Conservation (phyloP, 1,140 invertebrate genomes). For the Lasioglossum baleicum region DNA sequence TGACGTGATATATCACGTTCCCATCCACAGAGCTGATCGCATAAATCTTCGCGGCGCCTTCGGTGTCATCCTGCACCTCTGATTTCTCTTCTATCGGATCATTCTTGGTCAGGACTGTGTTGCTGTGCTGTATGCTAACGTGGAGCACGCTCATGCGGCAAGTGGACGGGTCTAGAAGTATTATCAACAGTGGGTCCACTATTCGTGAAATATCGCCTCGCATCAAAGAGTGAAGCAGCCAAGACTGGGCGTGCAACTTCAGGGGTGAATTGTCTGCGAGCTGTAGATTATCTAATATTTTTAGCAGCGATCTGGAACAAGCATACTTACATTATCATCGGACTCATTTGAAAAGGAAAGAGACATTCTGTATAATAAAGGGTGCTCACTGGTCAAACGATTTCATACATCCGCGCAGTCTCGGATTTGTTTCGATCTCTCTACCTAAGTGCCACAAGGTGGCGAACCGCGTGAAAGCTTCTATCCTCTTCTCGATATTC, state of each 20-base stretch:
- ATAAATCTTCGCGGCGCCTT: conserved; percentile 86
- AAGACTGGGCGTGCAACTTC: conserved; percentile 86
- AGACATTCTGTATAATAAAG: not conserved
- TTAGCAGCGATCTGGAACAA: conserved; percentile 83
- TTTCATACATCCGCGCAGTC: conserved; percentile 77
- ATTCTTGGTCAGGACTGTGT: conserved; percentile 77
- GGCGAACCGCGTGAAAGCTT: conserved; percentile 88
- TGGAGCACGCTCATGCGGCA: conserved; percentile 92
- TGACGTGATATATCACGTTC: conserved; percentile 92
- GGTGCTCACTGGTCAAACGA: conserved; percentile 78
- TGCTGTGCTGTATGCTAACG: conserved; percentile 88
- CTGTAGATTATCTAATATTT: conserved; percentile 89
- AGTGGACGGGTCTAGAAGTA: conserved; percentile 90
- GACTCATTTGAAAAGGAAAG: too few relatives aligned
- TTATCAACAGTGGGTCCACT: conserved; percentile 88
- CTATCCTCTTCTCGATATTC: conserved; percentile 81
- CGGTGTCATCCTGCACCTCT: conserved; percentile 76
- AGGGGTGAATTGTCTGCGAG: conserved; percentile 84
- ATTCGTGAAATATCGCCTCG: conserved; percentile 89
- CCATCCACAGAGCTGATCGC: conserved; percentile 93
- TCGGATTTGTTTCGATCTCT: conserved; percentile 80
- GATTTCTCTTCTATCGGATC: conserved; percentile 72
- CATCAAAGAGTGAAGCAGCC: conserved; percentile 87
- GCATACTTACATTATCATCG: not conserved
- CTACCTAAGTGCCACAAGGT: conserved; percentile 90